Percentiles rank a stretch among this genome's conserved stretches.
These are phyloP conservation scores for Melanerpes aurifrons DNA, from an alignment of 2,113 vertebrate species.

Conservation along the genomic window DNA sequence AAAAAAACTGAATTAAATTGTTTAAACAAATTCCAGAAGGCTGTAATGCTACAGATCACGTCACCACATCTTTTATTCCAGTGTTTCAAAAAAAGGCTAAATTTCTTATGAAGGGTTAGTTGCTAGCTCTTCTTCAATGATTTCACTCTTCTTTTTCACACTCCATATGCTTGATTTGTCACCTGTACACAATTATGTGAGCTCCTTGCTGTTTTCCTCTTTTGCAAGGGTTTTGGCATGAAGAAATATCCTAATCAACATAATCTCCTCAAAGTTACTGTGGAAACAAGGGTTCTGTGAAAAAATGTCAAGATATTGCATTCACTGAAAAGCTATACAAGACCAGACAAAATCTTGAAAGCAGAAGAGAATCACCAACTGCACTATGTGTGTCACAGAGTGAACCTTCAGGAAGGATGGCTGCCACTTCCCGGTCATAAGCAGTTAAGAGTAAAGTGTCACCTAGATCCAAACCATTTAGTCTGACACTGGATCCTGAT, in stretches of 20 bases:
- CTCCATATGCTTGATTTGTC: conserved; percentile 46
- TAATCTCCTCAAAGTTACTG: conserved; percentile 24
- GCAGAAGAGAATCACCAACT: neutral
- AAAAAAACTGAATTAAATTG: neutral
- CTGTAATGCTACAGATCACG: neutral
- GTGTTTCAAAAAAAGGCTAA: neutral
- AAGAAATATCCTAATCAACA: conserved; percentile 15
- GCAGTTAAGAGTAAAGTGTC: neutral
- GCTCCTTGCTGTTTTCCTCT: neutral
- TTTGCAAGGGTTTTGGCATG: neutral
- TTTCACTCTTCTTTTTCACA: conserved; percentile 34
- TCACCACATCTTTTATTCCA: neutral
- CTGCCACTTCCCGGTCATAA: neutral
- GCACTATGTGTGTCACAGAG: neutral
- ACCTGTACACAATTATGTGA: neutral
- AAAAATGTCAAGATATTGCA: neutral
- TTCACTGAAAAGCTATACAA: neutral
- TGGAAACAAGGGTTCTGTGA: neutral
- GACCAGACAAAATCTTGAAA: neutral
- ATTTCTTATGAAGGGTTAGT: neutral
- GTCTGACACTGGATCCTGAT: neutral
- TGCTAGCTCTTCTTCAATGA: conserved; percentile 17
- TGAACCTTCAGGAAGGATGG: neutral
- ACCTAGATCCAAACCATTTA: neutral
- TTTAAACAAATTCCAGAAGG: neutral